Base-by-base conservation (phyloP, 30 jellyfish, hydroid and myxozoan species). In the Cassiopea andromeda region DNA sequence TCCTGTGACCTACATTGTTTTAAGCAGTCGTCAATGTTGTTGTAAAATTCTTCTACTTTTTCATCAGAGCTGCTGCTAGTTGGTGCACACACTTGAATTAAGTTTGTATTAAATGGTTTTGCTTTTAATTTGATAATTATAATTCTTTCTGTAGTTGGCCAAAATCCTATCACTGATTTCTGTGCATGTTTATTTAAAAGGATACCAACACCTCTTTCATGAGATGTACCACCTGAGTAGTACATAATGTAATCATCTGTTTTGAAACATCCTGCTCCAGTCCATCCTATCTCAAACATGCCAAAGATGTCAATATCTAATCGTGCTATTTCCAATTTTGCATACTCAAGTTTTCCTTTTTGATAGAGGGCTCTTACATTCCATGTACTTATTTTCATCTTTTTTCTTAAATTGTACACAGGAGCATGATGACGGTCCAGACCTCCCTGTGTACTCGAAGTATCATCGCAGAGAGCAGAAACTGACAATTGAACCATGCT, bases 51-150 rank as follows among this genome's bases (percentile, higher is more conserved):
- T 17, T 78, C 85, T 7, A 61, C 13, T 8, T 75, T 79, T 3
- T 78, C 80, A 19, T 79, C 95, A n/a, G 58, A 17, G 86, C 74
- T 43, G 12, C 46, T 72, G 12, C 91, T 45, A 19, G 91, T 88
- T 48, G 92, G 95, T 46, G 93, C 27, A 45, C 18, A 1, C 94
- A n/a, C n/a, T n/a, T n/a, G n/a, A n/a, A n/a, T n/a, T n/a, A n/a
- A n/a, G n/a, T n/a, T n/a, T n/a, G n/a, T n/a, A n/a, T n/a, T n/a
- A n/a, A n/a, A n/a, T n/a, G n/a, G n/a, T n/a, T n/a, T n/a, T n/a
- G n/a, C n/a, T n/a, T n/a, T n/a, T n/a, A n/a, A n/a, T n/a, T n/a
- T n/a, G n/a, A n/a, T n/a, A n/a, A n/a, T n/a, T n/a, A n/a, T n/a
- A n/a, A n/a, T n/a, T n/a, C n/a, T n/a, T n/a, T n/a, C n/a, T n/a